These are phyloP conservation scores for Pseudococcus longispinus DNA, from an alignment of 2,888 invertebrate species.

Conservation along the genomic window DNA sequence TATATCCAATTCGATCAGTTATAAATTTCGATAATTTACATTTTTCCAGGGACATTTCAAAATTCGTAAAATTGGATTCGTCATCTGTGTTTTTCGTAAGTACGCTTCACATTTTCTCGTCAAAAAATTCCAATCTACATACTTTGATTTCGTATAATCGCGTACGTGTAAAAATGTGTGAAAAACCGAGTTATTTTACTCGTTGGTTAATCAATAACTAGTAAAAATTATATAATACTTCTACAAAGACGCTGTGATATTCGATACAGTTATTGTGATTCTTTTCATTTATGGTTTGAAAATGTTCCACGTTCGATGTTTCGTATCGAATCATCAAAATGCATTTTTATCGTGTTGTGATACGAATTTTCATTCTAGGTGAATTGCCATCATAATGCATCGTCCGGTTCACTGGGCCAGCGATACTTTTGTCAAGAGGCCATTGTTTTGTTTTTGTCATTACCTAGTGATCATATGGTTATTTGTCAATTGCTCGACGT, in stretches of 20 bases:
- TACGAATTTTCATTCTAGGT: background rate
- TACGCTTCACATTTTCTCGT: background rate
- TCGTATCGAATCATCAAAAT: background rate
- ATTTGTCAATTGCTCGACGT: background rate
- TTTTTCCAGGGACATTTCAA: background rate
- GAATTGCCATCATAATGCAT: background rate
- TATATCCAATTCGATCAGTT: background rate
- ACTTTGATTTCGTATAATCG: background rate
- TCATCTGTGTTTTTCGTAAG: background rate
- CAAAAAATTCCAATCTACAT: background rate
- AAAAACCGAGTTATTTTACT: background rate
- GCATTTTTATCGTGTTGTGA: background rate
- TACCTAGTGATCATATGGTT: background rate
- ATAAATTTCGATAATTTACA: background rate
- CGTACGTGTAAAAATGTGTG: background rate
- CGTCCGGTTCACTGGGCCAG: background rate
- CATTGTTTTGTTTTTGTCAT: constrained; percentile 24
- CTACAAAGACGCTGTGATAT: background rate
- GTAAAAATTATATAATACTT: constrained; percentile 28
- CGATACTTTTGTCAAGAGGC: background rate
- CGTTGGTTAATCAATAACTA: background rate
- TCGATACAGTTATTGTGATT: constrained; percentile 33
- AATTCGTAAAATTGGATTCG: constrained; percentile 23
- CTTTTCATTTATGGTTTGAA: background rate
- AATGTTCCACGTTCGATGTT: background rate